Evolutionary conservation across 2,113 vertebrate species (phyloP), one percentile per base, ranked within the genome.

Genomic region (Phylloscopus trochilus): DNA sequence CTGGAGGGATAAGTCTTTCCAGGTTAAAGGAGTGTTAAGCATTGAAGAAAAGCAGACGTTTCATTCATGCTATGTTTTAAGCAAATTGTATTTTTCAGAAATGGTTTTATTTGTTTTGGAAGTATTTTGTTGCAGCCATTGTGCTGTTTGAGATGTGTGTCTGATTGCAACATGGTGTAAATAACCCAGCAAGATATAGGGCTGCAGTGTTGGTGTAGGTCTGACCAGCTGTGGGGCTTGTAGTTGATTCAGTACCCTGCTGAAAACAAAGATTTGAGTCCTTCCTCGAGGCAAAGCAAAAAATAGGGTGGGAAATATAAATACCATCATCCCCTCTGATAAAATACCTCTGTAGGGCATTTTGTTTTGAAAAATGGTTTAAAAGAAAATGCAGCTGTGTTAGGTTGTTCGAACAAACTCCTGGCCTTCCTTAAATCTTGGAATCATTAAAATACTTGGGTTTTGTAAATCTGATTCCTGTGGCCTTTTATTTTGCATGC

Each of bases 171-270:
- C 56, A 6, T 2, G 6, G 14, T 49, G 11, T 46, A 18, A 69
- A 51, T 39, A 75, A 11, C 70, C 78, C 1, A 3, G 15, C 49
- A 83, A n/a, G 53, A 15, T 49, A 1, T 1, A n/a, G 60, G 49
- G n/a, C 47, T 63, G 47, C 49, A 46, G 46, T 28, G 51, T 13
- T 67, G 58, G 13, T 67, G 60, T 2, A 2, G 26, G 37, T 69
- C 31, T 47, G 59, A 20, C 15, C 35, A 26, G 64, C 41, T 53
- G 17, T 17, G 30, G 52, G 27, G 7, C 43, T 74, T 43, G 39
- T n/a, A 22, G 64, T 49, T 0, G 1, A n/a, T 37, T 62, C 28
- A 10, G 43, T 2, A 17, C 23, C 31, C 20, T 19, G 46, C 6
- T 55, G 43, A 58, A 87, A 72, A 43, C 6, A 17, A 46, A 81